Base-by-base conservation (phyloP, 1,140 invertebrate species). In the Tetraneura akinire region DNA sequence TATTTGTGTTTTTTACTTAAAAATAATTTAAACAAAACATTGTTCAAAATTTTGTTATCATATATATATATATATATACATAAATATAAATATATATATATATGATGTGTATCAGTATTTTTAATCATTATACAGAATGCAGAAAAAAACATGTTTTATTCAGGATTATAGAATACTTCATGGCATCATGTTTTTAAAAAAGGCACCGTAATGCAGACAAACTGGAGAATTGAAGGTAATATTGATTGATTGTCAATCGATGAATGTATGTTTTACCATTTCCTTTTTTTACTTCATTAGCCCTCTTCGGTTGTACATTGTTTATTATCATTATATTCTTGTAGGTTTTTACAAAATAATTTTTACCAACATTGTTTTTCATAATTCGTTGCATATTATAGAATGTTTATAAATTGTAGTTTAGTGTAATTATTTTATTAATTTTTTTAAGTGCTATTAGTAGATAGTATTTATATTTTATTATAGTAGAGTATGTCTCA, bases 141-240 rank as follows among this genome's bases (percentile, higher is more conserved):
- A 70, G 66, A 55, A 55, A 62, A 62, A 60, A 60, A 78, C 26
- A 78, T 78, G 53, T 78, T 60, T 78, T 78, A 76, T 76, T 57
- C 32, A 78, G 55, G 53, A 78, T 47, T 78, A 26, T 78, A 78
- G 55, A 62, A 23, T 26, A 78, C 53, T 76, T 37, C 74, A 78
- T 60, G 74, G 32, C 55, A 78, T 62, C 21, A 21, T 78, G 53
- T 78, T 60, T 78, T 60, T 47, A 60, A 60, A 51, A 78, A 47
- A 60, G 47, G 60, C 42, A 78, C 55, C 21, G 55, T 60, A 37
- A 60, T 78, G 74, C 51, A 60, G 74, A 60, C 51, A 55, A 78
- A 47, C 74, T 78, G 74, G 55, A 78, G 53, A 26, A 62, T 57
- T 62, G 45, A 78, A 78, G 74, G 74, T 78, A 78, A 78, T 60